phyloP scores from a whole-genome alignment of 2,888 invertebrate genomes.

The Melinaea marsaeus region DNA sequence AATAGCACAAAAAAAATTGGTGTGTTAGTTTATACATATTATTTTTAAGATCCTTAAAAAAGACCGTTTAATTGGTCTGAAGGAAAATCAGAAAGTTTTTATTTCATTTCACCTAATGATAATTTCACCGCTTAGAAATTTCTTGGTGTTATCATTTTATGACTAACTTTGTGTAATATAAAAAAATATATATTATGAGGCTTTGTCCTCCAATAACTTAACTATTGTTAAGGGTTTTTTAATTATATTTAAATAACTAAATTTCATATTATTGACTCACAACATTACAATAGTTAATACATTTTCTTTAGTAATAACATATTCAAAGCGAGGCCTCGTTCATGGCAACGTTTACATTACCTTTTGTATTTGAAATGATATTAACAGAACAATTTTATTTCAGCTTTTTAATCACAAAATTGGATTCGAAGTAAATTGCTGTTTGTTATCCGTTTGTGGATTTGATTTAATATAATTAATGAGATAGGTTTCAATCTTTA shows the following conservation, averaged over 20 bases:
- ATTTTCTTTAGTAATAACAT: too few relatives aligned
- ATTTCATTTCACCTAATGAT: constrained; percentile 56
- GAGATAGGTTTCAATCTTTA: too few relatives aligned
- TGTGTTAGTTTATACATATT: neutral
- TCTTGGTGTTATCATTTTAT: constrained; percentile 43
- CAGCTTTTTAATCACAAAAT: too few relatives aligned
- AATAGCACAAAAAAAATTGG: neutral
- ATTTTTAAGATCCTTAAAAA: constrained; percentile 35
- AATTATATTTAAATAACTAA: neutral
- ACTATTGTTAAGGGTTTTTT: neutral
- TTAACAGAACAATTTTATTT: too few relatives aligned
- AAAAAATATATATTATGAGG: constrained; percentile 37
- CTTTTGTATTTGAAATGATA: too few relatives aligned
- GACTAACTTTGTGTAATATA: constrained; percentile 48
- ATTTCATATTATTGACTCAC: neutral
- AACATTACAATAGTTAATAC: too few relatives aligned
- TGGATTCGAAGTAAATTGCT: too few relatives aligned
- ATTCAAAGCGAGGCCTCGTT: too few relatives aligned
- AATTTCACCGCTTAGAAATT: constrained; percentile 55
- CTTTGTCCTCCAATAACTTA: constrained; percentile 6
- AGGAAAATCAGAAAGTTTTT: constrained; percentile 50
- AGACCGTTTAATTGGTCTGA: constrained; percentile 54
- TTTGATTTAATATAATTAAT: too few relatives aligned
- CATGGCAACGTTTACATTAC: too few relatives aligned
- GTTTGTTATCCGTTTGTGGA: too few relatives aligned